These are phyloP conservation scores for Microcebus ravelobensis DNA, from an alignment of 2,113 vertebrate genomes.

Conservation along the genomic window DNA sequence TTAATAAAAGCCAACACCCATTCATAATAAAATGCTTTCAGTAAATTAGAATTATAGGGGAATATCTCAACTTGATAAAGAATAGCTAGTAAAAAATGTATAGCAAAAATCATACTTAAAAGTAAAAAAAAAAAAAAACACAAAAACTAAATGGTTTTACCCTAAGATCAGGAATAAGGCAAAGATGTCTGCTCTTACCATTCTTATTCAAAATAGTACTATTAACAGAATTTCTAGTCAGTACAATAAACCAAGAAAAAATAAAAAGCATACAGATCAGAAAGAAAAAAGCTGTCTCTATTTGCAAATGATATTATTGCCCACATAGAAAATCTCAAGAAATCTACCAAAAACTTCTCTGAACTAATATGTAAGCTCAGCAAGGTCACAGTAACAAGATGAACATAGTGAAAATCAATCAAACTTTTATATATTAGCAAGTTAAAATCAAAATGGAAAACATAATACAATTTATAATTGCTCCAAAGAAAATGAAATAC, in stretches of 20 bases:
- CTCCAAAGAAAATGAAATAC: not conserved
- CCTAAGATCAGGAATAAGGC: not conserved
- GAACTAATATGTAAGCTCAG: not conserved
- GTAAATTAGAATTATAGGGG: not conserved
- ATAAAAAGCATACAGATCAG: not conserved
- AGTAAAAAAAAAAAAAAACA: not conserved
- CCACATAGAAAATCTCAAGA: not conserved
- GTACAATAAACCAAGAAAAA: not conserved
- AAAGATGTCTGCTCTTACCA: not conserved
- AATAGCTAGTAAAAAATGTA: not conserved
- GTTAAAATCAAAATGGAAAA: not conserved
- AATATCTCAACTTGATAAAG: not conserved
- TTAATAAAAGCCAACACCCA: not conserved
- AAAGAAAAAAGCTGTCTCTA: not conserved
- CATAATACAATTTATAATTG: not conserved
- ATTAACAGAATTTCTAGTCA: not conserved
- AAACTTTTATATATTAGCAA: not conserved
- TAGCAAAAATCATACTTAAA: not conserved
- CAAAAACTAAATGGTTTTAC: not conserved
- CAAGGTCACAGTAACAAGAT: not conserved
- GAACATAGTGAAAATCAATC: not conserved
- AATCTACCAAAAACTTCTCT: not conserved
- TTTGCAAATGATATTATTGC: not conserved
- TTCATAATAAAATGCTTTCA: not conserved
- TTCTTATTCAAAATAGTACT: not conserved